phyloP scores from a whole-genome alignment of 2,113 vertebrate genomes.

The Arenaria interpres region DNA sequence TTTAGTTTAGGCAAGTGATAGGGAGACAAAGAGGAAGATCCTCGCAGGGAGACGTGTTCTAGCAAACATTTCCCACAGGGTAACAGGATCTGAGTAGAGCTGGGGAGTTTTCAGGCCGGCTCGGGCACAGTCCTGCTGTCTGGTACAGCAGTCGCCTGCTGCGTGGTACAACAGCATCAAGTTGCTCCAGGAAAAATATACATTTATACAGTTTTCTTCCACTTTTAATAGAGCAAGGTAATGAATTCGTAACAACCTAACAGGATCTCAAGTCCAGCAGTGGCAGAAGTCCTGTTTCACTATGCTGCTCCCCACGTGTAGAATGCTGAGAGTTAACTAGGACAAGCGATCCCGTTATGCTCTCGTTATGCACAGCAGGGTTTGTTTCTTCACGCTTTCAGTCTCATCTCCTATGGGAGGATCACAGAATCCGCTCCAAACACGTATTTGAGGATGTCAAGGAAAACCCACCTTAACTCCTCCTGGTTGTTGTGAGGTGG shows the following conservation, averaged over 20 bases:
- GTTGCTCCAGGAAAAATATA: not conserved
- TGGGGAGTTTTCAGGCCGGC: not conserved
- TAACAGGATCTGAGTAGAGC: not conserved
- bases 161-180: not conserved
- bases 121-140: not conserved
- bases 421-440: not conserved
- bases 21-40: not conserved
- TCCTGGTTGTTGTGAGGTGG: constrained; percentile 97
- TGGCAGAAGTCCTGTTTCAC: not conserved
- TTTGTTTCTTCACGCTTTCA: not conserved
- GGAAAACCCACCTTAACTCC: constrained; percentile 86
- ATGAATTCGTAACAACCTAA: not conserved
- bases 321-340: not conserved
- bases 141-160: not conserved
- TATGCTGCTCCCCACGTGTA: fast-evolving
- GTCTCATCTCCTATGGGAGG: not conserved
- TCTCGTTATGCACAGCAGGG: not conserved
- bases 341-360: not conserved
- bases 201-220: not conserved
- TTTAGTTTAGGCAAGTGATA: not conserved
- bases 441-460: not conserved
- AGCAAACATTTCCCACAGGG: not conserved
- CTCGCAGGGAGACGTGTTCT: not conserved
- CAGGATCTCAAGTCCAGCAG: not conserved
- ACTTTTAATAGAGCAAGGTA: not conserved